phyloP scores from a whole-genome alignment of 2,797 vertebrate species.

The Coreius guichenoti region DNA sequence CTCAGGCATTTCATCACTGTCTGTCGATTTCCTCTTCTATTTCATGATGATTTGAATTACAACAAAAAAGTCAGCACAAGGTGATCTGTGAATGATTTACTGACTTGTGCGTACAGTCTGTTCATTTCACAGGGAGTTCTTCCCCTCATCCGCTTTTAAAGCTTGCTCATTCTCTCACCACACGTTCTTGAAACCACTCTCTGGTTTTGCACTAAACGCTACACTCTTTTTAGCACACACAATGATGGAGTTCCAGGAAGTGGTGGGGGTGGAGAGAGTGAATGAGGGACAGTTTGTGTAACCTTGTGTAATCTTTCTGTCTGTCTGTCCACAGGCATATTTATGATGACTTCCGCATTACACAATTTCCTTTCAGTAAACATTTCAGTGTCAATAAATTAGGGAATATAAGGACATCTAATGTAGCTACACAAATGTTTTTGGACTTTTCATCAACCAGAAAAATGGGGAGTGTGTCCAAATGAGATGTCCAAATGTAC shows the following conservation, averaged over 20 bases:
- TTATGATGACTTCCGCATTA: constrained; percentile 50
- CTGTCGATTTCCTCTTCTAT: neutral
- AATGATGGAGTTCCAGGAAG: constrained; percentile 34
- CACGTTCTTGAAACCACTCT: constrained; percentile 5
- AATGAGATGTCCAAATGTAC: constrained; percentile 25
- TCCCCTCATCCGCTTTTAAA: neutral
- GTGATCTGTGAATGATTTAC: neutral
- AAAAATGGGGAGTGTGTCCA: constrained; percentile 32
- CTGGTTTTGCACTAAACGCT: constrained; percentile 8
- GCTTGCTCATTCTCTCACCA: constrained; percentile 6
- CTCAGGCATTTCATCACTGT: constrained; percentile 20
- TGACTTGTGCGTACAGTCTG: neutral
- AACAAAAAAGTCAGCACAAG: constrained; percentile 18
- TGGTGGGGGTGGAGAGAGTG: constrained; percentile 13
- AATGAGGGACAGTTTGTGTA: constrained; percentile 32
- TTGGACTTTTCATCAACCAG: constrained; percentile 37
- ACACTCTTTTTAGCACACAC: constrained; percentile 23
- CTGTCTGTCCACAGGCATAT: constrained; percentile 46
- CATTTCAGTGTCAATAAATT: constrained; percentile 49
- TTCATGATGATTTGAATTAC: constrained; percentile 12
- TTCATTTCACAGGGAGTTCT: constrained; percentile 27
- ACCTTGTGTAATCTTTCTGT: constrained; percentile 40
- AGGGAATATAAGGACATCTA: constrained; percentile 49
- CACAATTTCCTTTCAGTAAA: constrained; percentile 47
- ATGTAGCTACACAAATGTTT: constrained; percentile 52